A percentile compares a stretch with the other conserved stretches of the same genome.
These are phyloP conservation scores for Arctopsyche grandis DNA, from an alignment of 1,140 invertebrate species.

Conservation along the genomic window DNA sequence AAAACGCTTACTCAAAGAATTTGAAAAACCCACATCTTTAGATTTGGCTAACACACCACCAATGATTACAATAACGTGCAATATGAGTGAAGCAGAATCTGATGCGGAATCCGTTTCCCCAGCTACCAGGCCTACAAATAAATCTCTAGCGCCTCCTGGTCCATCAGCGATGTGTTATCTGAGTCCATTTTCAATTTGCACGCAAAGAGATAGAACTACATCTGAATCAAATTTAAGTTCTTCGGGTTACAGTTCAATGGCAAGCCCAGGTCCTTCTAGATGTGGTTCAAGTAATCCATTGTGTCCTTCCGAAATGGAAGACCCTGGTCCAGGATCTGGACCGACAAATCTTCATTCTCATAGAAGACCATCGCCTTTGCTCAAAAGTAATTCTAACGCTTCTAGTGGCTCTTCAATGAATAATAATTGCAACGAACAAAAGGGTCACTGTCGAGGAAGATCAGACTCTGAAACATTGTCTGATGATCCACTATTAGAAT, in stretches of 20 bases:
- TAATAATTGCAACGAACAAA: conserved; percentile 59
- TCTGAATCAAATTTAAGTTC: conserved; percentile 84
- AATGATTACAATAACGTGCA: conserved; percentile 78
- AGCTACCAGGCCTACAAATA: conserved; percentile 59
- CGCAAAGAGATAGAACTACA: conserved; percentile 74
- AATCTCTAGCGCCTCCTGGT: conserved; percentile 60
- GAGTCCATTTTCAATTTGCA: conserved; percentile 78
- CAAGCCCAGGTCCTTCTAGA: conserved; percentile 78
- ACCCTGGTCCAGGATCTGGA: conserved; percentile 67
- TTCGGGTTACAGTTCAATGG: conserved; percentile 85
- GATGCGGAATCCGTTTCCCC: conserved; percentile 74
- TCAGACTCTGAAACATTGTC: conserved; percentile 77
- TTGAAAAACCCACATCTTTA: conserved; percentile 71
- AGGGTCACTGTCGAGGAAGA: conserved; percentile 64
- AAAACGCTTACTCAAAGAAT: conserved; percentile 63
- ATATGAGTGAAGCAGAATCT: conserved; percentile 78
- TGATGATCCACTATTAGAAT: conserved; percentile 74
- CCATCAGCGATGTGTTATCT: conserved; percentile 74
- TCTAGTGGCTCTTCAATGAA: conserved; percentile 57
- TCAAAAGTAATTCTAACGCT: conserved; percentile 66
- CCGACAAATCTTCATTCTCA: conserved; percentile 58
- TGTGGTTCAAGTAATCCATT: conserved; percentile 82
- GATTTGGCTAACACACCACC: conserved; percentile 74
- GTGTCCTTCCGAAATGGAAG: conserved; percentile 76
- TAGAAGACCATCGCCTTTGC: conserved; percentile 65